phyloP scores from a whole-genome alignment of 2,797 vertebrate genomes.

The Poeciliopsis infans region DNA sequence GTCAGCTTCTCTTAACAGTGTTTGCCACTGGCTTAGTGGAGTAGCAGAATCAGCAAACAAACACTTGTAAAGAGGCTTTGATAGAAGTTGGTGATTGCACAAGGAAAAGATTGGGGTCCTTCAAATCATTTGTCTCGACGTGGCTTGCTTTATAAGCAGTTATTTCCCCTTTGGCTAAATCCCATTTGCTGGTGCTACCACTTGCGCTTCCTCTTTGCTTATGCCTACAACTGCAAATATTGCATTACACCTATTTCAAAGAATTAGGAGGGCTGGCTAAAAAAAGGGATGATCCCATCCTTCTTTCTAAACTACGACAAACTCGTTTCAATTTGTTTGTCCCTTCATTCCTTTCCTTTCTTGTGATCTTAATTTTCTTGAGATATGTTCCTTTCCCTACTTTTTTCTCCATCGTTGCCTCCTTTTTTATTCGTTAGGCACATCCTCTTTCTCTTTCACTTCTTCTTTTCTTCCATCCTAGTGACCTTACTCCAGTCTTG shows the following conservation, averaged over 20 bases:
- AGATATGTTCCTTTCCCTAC: neutral
- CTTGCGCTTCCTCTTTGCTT: neutral
- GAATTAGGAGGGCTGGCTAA: neutral
- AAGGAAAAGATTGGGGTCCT: neutral
- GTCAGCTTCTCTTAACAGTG: constrained; percentile 61
- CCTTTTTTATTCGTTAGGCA: neutral
- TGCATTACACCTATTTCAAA: neutral
- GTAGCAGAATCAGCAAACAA: constrained; percentile 35
- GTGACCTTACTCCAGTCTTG: neutral
- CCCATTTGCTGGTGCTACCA: neutral
- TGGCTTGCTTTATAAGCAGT: neutral
- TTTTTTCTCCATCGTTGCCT: neutral
- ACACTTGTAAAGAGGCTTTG: constrained; percentile 24
- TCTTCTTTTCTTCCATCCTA: neutral
- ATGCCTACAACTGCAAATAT: neutral
- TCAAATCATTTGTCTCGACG: neutral
- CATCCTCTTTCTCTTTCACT: neutral
- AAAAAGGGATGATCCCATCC: neutral
- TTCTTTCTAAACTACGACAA: neutral
- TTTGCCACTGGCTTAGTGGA: constrained; percentile 46
- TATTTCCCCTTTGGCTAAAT: neutral
- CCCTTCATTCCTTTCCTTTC: neutral
- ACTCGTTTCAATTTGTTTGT: neutral
- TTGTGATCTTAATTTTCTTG: neutral
- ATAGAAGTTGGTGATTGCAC: constrained; percentile 17